phyloP scores from a whole-genome alignment of 2,113 vertebrate genomes.

The Elephantulus edwardii region DNA sequence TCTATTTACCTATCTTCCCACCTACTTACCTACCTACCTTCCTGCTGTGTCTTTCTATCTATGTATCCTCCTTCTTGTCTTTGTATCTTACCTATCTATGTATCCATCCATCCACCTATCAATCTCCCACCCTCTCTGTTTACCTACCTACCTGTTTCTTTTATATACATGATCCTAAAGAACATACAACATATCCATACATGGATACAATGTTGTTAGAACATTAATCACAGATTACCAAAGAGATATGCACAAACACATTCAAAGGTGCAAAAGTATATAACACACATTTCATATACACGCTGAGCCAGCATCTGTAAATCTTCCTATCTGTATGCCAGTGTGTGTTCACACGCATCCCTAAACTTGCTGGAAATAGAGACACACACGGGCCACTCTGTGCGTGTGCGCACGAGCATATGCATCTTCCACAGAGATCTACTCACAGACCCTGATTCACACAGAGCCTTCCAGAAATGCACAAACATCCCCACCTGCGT shows the following conservation, averaged over 20 bases:
- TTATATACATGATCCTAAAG: neutral
- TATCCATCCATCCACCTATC: no score
- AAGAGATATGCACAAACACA: neutral
- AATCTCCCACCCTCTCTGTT: no score
- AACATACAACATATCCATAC: no score
- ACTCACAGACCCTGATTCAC: neutral
- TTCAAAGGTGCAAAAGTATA: neutral
- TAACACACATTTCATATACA: neutral
- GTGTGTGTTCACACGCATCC: neutral
- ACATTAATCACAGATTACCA: neutral
- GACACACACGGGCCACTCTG: neutral
- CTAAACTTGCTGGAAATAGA: neutral
- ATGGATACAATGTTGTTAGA: fast-evolving
- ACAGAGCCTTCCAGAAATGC: neutral
- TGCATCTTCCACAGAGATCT: neutral
- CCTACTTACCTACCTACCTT: no score
- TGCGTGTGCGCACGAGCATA: neutral
- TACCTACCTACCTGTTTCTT: neutral
- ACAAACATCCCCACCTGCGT: neutral
- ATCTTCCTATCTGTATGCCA: fast-evolving
- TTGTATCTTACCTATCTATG: no score
- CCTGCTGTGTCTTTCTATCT: no score
- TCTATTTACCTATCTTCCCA: neutral
- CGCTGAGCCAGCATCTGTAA: no score
- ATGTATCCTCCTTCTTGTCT: no score